These are phyloP conservation scores for Sinocyclocheilus anshuiensis DNA, from an alignment of 2,113 vertebrate genomes.

Conservation along the genomic window DNA sequence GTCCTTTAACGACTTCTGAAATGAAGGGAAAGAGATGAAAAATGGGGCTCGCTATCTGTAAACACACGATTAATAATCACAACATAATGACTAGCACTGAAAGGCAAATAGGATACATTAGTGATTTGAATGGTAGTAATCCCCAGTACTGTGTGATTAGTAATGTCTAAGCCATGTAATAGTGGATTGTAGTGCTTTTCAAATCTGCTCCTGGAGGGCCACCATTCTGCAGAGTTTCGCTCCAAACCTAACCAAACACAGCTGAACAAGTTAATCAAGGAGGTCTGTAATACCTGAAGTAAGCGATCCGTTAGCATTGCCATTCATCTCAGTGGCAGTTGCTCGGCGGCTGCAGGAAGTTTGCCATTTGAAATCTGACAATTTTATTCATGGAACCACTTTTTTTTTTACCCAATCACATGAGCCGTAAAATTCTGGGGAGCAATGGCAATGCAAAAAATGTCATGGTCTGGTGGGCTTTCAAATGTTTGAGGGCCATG, in stretches of 20 bases:
- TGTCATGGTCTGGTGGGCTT: background rate
- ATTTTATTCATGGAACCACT: background rate
- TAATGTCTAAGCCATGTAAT: conserved; percentile 23
- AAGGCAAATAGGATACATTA: conserved; percentile 42
- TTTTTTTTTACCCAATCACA: background rate
- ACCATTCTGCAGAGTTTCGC: too few relatives aligned
- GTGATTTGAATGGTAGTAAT: conserved; percentile 46
- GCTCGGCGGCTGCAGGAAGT: too few relatives aligned
- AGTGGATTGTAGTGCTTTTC: too few relatives aligned
- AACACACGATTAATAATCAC: conserved; percentile 47
- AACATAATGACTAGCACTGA: conserved; percentile 22
- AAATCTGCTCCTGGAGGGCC: too few relatives aligned
- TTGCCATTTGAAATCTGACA: too few relatives aligned
- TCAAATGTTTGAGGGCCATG: background rate
- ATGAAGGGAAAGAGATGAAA: conserved; percentile 4
- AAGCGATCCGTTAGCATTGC: too few relatives aligned
- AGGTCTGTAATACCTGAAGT: too few relatives aligned
- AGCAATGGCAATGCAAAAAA: background rate
- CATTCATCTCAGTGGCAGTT: too few relatives aligned
- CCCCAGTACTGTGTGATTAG: conserved; percentile 47
- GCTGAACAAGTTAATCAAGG: too few relatives aligned
- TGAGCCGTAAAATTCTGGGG: background rate
- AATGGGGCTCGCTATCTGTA: conserved; percentile 26
- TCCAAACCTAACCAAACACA: too few relatives aligned
- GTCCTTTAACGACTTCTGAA: conserved; percentile 32